A percentile compares a stretch with the other conserved stretches of the same genome.
Evolutionary conservation across 2,888 invertebrate genomes (phyloP).

Genomic region (Caenorhabditis angaria): DNA sequence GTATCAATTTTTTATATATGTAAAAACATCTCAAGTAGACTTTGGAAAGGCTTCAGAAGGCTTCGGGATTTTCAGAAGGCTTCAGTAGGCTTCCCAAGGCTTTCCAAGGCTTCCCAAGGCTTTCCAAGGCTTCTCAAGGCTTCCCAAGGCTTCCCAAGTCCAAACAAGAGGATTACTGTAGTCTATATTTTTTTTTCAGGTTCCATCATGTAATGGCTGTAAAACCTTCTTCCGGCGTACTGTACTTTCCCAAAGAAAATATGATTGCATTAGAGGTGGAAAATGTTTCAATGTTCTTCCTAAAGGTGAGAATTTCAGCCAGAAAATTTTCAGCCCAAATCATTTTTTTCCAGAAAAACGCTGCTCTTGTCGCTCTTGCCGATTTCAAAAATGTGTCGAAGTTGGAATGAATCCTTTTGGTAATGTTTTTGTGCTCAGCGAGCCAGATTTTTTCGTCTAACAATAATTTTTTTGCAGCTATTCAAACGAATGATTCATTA

Average conservation of each 20-base stretch:
- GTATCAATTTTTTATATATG: too few species aligned
- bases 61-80: too few species aligned
- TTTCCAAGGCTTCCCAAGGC: too few species aligned
- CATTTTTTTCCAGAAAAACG: constrained; percentile 39
- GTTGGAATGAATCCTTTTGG: constrained; percentile 56
- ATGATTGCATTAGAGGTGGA: constrained; percentile 39
- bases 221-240: constrained; percentile 50
- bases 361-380: constrained; percentile 49
- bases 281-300: constrained; percentile 48
- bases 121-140: too few species aligned
- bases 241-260: constrained; percentile 38
- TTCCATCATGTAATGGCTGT: constrained; percentile 56
- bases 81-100: too few species aligned
- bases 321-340: neutral
- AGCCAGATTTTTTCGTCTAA: constrained; percentile 15
- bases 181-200: constrained; percentile 27
- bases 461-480: constrained; percentile 28
- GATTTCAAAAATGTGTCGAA: constrained; percentile 50
- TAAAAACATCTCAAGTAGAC: too few species aligned
- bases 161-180: too few species aligned
- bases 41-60: too few species aligned
- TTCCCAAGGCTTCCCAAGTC: too few species aligned
- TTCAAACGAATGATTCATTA: constrained; percentile 35
- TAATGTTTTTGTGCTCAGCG: constrained; percentile 9
- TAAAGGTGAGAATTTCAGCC: constrained; percentile 42